Evolutionary conservation across 1,140 invertebrate species (phyloP).

Genomic region (Zaprionus kolodkinae): DNA sequence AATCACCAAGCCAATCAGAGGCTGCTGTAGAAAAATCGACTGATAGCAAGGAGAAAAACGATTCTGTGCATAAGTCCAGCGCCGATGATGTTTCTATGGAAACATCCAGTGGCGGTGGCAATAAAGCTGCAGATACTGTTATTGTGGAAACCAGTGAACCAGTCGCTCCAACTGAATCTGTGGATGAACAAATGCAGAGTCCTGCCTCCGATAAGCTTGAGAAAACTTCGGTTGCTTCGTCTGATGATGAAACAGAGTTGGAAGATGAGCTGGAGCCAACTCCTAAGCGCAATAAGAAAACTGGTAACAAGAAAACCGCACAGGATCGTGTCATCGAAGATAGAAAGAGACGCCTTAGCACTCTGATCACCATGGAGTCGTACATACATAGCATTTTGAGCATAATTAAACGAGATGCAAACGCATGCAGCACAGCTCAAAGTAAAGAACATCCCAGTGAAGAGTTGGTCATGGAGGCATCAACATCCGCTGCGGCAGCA

Average conservation of each 20-base stretch:
- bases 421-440: conserved; percentile 23
- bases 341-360: conserved; percentile 69
- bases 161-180: conserved; percentile 35
- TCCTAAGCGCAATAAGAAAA: conserved; percentile 70
- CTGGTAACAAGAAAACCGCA: conserved; percentile 70
- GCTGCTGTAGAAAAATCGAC: conserved; percentile 12
- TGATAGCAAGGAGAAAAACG: conserved; percentile 41
- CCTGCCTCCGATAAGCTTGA: conserved; percentile 44
- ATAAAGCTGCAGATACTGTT: conserved; percentile 11
- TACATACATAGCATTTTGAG: conserved; percentile 78
- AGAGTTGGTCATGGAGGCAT: conserved; percentile 51
- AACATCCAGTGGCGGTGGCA: conserved; percentile 9
- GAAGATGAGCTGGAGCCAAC: conserved; percentile 73
- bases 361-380: conserved; percentile 74
- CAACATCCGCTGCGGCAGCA: conserved; percentile 64
- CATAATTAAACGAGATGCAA: conserved; percentile 71
- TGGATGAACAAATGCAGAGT: conserved; percentile 63
- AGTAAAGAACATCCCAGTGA: conserved; percentile 50
- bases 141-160: conserved; percentile 1
- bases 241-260: conserved; percentile 70
- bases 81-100: conserved; percentile 52
- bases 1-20: neutral
- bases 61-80: conserved; percentile 5
- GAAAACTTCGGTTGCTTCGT: conserved; percentile 56
- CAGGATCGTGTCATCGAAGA: conserved; percentile 76